phyloP scores from a whole-genome alignment of 2,888 invertebrate genomes.

The Drepana falcataria region DNA sequence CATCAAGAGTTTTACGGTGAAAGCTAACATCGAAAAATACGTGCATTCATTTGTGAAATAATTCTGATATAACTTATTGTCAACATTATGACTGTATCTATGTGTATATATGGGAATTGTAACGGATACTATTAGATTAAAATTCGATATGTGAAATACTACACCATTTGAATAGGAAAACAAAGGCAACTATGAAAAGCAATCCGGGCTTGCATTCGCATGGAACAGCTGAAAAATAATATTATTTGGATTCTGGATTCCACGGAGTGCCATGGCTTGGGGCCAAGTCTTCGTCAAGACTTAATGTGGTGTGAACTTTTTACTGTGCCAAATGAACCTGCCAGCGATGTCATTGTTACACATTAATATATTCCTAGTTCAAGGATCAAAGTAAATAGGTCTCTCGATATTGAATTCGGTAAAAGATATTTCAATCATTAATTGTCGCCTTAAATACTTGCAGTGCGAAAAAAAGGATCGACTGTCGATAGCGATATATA shows the following conservation, averaged over 20 bases:
- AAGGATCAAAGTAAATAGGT: conserved; percentile 12
- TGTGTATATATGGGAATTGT: no score
- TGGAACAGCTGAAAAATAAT: conserved; percentile 36
- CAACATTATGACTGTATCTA: no score
- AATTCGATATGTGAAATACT: conserved; percentile 1
- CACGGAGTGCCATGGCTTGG: conserved; percentile 42
- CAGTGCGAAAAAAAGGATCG: no score
- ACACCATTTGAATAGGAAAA: conserved; percentile 20
- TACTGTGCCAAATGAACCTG: conserved; percentile 59
- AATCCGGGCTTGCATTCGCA: conserved; percentile 20
- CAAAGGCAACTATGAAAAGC: conserved; percentile 4
- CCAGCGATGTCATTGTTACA: conserved; percentile 29
- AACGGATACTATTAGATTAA: no score
- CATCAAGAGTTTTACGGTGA: no score
- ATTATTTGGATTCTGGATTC: conserved; percentile 24
- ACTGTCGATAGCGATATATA: no score
- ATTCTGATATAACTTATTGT: no score
- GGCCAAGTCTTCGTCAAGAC: conserved; percentile 50
- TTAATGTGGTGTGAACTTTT: conserved; percentile 68
- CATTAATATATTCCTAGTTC: conserved; percentile 13
- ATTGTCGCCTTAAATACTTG: not conserved
- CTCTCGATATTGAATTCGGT: not conserved
- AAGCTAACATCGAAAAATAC: no score
- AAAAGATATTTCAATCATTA: not conserved
- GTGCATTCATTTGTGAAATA: no score